Evolutionary conservation across 2,888 invertebrate species (phyloP).

Genomic region (Euphydryas editha): DNA sequence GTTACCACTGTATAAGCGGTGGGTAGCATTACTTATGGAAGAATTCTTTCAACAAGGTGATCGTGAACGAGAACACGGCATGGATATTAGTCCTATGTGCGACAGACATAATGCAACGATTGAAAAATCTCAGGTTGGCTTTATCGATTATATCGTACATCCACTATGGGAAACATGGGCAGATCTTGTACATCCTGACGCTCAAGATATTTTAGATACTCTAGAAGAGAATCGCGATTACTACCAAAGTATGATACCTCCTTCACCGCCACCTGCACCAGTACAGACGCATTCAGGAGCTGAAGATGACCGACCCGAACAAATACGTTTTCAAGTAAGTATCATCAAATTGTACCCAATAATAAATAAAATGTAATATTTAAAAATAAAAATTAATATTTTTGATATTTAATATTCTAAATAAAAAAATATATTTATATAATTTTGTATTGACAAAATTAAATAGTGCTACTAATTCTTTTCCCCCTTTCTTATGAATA

Average conservation of each 20-base stretch:
- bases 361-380: too few species aligned
- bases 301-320: constrained; percentile 86
- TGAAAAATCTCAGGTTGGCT: constrained; percentile 99
- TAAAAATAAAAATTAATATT: too few species aligned
- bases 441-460: too few species aligned
- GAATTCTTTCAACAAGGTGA: constrained; percentile 99
- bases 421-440: too few species aligned
- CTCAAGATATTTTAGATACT: constrained; percentile 98
- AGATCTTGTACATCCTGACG: constrained; percentile 99
- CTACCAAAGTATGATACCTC: constrained; percentile 97
- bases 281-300: constrained; percentile 78
- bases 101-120: constrained; percentile 98
- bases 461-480: too few species aligned
- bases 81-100: constrained; percentile 99
- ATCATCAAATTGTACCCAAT: neutral
- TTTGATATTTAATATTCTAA: too few species aligned
- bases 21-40: constrained; percentile 98
- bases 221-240: constrained; percentile 99
- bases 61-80: constrained; percentile 95
- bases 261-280: constrained; percentile 90
- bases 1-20: constrained; percentile 95
- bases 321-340: constrained; percentile 89
- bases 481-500: too few species aligned
- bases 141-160: constrained; percentile 99
- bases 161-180: constrained; percentile 99